Base-by-base conservation (phyloP, 2,113 vertebrate species). In the Myrmophylax atrothorax region DNA sequence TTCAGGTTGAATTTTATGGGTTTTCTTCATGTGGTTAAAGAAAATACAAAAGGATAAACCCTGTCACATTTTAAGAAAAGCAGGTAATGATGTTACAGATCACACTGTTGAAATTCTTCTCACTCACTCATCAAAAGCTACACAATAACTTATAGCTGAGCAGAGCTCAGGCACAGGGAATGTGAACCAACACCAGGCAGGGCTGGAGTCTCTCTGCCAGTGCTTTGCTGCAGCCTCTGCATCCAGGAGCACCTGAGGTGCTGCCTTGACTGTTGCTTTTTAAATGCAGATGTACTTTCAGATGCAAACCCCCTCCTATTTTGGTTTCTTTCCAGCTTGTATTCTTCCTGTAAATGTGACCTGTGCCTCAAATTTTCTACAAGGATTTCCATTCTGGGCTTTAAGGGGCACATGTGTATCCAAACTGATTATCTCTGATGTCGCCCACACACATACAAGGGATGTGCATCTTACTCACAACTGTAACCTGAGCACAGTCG, bases 1-100 rank as follows among this genome's bases (percentile, higher is more conserved):
- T 91, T 76, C 62, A 69, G 46, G 11, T 87, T 59, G 62, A 82
- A 58, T 76, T 96, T 95, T 91, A 95, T 77, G 84, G 26, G 33
- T 46, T 84, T 91, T 76, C 81, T 94, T 87, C 59, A 91, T 26
- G 29, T 67, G 81, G 81, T 91, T 87, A 44, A 55, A 62, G 37
- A 83, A 87, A 89, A 78, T 35, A 91, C 31, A 75, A 84, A 87
- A 82, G 67, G 69, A 91, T 62, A 79, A 89, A 84, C 42, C n/a
- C 52, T 33, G 74, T 38, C 90, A 79, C 40, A 76, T 22, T 44
- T 70, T 50, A 62, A 74, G 40, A 60, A 92, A 87, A 58, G 28
- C 69, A 76, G 38, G 67, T 96, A 96, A 95, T 74, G 79, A 87
- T 7, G 5, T 72, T 93, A 53, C 14, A 76, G 53, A 76, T 35